phyloP scores from a whole-genome alignment of 2,113 vertebrate species.

The Oncorhynchus gorbuscha region DNA sequence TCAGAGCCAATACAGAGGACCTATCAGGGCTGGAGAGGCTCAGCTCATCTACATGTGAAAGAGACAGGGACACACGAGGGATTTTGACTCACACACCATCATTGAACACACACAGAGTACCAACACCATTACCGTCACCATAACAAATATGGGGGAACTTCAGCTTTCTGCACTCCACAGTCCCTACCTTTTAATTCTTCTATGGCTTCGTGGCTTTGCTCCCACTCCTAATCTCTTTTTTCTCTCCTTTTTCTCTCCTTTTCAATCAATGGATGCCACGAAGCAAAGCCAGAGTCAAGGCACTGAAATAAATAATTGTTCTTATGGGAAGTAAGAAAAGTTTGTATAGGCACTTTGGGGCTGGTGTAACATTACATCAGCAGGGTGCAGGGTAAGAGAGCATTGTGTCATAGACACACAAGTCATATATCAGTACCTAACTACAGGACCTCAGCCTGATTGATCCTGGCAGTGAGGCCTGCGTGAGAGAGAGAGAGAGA shows the following conservation, averaged over 20 bases:
- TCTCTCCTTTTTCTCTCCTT: background rate
- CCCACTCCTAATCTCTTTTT: background rate
- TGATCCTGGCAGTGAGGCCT: no score
- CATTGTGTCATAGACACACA: no score
- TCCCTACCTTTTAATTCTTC: conserved; percentile 6
- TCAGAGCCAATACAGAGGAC: background rate
- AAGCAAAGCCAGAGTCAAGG: no score
- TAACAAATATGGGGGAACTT: background rate
- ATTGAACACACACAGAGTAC: background rate
- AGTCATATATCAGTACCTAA: no score
- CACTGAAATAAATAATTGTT: no score
- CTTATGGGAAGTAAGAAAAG: no score
- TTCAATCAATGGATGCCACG: background rate
- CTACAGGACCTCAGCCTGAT: no score
- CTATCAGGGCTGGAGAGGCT: background rate
- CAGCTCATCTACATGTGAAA: conserved; percentile 1
- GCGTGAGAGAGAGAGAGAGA: no score
- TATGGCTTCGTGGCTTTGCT: background rate
- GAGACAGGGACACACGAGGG: background rate
- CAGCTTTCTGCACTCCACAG: conserved; percentile 6
- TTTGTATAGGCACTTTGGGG: no score
- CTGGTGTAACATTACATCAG: no score
- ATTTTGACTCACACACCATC: background rate
- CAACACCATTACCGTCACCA: background rate
- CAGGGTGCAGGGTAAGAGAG: no score